Evolutionary conservation across 2,888 invertebrate genomes (phyloP), one percentile per base, ranked within the genome.

Genomic region (Choristoneura rosaceana): DNA sequence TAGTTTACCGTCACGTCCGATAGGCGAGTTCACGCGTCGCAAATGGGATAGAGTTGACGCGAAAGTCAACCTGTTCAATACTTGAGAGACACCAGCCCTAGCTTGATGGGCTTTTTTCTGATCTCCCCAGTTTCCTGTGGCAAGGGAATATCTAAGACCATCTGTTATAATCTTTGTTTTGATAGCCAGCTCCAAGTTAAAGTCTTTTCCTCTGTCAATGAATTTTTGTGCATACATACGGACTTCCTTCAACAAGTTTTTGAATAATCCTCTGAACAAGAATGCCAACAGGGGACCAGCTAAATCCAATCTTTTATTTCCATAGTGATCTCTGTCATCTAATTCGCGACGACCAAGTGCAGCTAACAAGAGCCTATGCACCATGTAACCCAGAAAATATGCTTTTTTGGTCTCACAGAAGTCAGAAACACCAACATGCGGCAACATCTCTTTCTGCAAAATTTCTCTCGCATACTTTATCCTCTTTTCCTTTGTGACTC

Each of bases 361-460:
- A 66, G 99, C 99, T 76, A 99, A 92, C 67, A 99, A 92, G 74
- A 99, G 92, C 78, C 99, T 96, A 89, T 99, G 99, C 0, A 99
- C 99, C 99, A 99, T 99, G 88, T 99, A 99, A 85, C 99, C 99
- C 77, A 99, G 95, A 87, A 99, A 99, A 87, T 99, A 99, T 0
- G 99, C 99, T 86, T 99, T 99, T 88, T 99, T 99, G 0, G 99
- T 99, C 94, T 99, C 99, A 95, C 99, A 99, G 90, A 99, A 99
- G 88, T 99, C 99, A 55, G 99, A 99, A 0, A 99, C 99, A 77
- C 99, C 99, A 73, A 99, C 99, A 93, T 99, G 99, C 0, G 99
- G 99, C 81, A 99, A 95, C 98, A 99, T 99, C 97, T 99, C 99
- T 86, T 99, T 99, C 86, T 99, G 99, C 75, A 99, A 94, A 91